Base-by-base conservation (phyloP, 2,113 vertebrate genomes). In the Ascaphus truei region DNA sequence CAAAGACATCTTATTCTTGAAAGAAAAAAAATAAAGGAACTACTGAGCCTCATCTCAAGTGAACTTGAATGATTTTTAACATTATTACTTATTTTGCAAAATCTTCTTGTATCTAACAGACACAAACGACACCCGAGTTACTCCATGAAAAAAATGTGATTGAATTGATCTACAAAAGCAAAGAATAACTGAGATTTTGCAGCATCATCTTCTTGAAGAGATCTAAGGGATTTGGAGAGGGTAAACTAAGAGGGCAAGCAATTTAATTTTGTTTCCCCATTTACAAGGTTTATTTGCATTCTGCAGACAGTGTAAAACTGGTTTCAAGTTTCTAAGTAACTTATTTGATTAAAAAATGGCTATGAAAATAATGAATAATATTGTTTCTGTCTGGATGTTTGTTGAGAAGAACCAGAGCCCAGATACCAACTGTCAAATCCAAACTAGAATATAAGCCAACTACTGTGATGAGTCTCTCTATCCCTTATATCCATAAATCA, bases 261-360 rank as follows among this genome's bases (percentile, higher is more conserved):
- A 69, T 69, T 60, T 51, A 50, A 69, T 69, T 59, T 69, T 31
- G 10, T 37, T 69, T 69, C 30, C 55, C 39, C 55, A 60, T 69
- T 59, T 69, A 60, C 52, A 69, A 58, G 53, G 25, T 69, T n/a
- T 51, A 59, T 69, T 69, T 69, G 66, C 41, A 69, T 69, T 69
- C 66, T 58, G 31, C 43, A 25, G 22, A n/a, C 55, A 51, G 31
- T 37, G 43, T 18, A 8, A 9, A 59, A 60, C 66, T 59, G 53
- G 65, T 41, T 59, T 39, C 55, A 69, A 69, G 29, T 69, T 68
- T 69, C 55, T 37, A 53, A 65, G 62, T 65, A 53, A 65, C 16
- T 29, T 53, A 65, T 55, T 39, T 52, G 62, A 55, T 65, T 65
- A 50, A 65, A 65, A 62, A 53, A 41, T 55, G 37, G 39, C 62